Evolutionary conservation across 2,113 vertebrate genomes (phyloP).

Genomic region (Sus scrofa): T2T-Sscrofa CM000820.6:3209501-3210000

Average conservation of each 20-base stretch:
- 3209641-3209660: neutral
- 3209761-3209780: constrained; percentile 1
- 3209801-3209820: neutral
- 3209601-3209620: neutral
- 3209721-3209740: neutral
- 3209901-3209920: neutral
- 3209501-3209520: neutral
- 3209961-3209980: neutral
- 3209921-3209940: neutral
- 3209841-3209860: constrained; percentile 13
- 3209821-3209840: neutral
- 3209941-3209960: constrained; percentile 21
- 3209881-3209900: neutral
- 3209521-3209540: constrained; percentile 34
- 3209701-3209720: neutral
- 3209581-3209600: neutral
- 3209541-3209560: neutral
- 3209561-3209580: neutral
- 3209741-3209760: constrained; percentile 24
- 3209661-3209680: neutral
- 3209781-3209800: neutral
- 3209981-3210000: too few relatives aligned
- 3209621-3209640: neutral
- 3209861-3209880: neutral
- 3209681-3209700: neutral